Percentiles rank a stretch among this genome's conserved stretches.
These are phyloP conservation scores for Lasioglossum malachurum DNA, from an alignment of 2,888 invertebrate genomes.

Conservation along the genomic window DNA sequence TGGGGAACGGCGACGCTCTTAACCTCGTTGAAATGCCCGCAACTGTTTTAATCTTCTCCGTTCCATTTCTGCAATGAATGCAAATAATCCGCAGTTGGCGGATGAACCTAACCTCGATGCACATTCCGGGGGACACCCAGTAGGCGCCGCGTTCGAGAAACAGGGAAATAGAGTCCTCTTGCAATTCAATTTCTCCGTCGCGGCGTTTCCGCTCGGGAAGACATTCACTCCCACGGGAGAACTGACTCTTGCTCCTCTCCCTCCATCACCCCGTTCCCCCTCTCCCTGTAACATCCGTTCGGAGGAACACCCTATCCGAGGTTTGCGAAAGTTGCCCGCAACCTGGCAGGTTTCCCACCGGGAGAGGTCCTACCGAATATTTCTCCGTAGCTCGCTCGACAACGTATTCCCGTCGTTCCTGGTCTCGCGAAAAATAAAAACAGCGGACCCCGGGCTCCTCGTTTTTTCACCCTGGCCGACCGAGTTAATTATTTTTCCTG, in stretches of 20 bases:
- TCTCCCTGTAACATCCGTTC: conserved; percentile 8
- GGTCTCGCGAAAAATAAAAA: conserved; percentile 26
- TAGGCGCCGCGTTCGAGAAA: conserved; percentile 27
- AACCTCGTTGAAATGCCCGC: not conserved
- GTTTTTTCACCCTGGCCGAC: conserved; percentile 1
- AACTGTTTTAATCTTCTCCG: not conserved
- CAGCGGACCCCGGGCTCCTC: conserved; percentile 1
- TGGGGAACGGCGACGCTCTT: not conserved
- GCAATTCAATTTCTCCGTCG: conserved; percentile 77
- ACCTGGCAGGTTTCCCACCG: conserved; percentile 66
- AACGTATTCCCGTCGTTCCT: conserved; percentile 20
- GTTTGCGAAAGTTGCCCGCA: conserved; percentile 63
- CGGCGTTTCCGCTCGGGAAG: conserved; percentile 66
- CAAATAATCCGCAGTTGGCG: not conserved
- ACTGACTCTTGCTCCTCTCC: conserved; percentile 45
- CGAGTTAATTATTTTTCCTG: conserved; percentile 62
- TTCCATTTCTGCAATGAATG: not conserved
- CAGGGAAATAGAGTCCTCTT: conserved; percentile 63
- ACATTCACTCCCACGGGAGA: conserved; percentile 59
- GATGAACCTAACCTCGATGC: not conserved
- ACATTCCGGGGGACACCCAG: conserved; percentile 12
- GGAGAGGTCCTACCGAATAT: conserved; percentile 60
- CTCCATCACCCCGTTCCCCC: conserved; percentile 16
- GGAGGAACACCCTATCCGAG: conserved; percentile 42
- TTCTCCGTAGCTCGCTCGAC: conserved; percentile 44